These are phyloP conservation scores for Nannobrachium achirus DNA, from an alignment of 2,113 vertebrate genomes.

Conservation along the genomic window DNA sequence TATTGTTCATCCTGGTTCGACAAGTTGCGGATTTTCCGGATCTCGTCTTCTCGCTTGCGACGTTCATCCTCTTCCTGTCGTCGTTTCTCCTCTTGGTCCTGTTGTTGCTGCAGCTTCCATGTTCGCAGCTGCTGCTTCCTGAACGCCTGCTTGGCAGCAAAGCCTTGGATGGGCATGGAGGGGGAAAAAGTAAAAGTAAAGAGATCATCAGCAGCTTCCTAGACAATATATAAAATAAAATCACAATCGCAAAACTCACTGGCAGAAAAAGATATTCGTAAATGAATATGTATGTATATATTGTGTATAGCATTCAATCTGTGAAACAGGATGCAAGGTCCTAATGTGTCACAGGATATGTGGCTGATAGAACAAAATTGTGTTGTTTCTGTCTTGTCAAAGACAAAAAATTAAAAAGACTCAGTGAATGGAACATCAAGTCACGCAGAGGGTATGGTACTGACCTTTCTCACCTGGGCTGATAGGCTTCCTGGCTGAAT, in stretches of 20 bases:
- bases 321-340: too few species aligned
- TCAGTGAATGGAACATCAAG: too few species aligned
- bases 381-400: too few species aligned
- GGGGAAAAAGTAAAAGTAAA: background rate
- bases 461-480: constrained; percentile 62
- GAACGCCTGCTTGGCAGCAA: constrained; percentile 84
- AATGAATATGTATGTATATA: too few species aligned
- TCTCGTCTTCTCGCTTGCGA: constrained; percentile 94
- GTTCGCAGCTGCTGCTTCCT: constrained; percentile 90
- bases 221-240: too few species aligned
- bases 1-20: constrained; percentile 99
- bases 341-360: too few species aligned
- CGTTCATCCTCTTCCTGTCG: constrained; percentile 89
- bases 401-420: too few species aligned
- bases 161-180: constrained; percentile 37
- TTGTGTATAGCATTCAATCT: background rate
- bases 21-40: constrained; percentile 92
- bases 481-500: constrained; percentile 82
- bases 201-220: background rate
- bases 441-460: background rate
- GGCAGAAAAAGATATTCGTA: too few species aligned
- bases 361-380: too few species aligned
- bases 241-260: too few species aligned
- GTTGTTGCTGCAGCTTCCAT: constrained; percentile 90
- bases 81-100: constrained; percentile 85